phyloP scores from a whole-genome alignment of 2,113 vertebrate species.

The Perccottus glenii region DNA sequence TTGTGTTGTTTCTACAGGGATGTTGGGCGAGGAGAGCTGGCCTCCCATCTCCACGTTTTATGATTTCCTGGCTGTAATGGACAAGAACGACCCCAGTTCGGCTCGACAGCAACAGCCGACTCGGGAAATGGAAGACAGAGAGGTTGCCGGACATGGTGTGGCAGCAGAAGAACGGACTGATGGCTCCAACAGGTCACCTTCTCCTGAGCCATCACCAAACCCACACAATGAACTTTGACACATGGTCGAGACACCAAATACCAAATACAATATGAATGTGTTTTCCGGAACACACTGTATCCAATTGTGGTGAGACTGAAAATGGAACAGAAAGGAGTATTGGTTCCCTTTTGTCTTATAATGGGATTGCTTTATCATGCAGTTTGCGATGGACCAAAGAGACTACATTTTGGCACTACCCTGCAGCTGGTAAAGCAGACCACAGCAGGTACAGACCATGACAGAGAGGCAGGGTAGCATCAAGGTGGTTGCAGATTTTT shows the following conservation, averaged over 20 bases:
- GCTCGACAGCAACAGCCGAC: conserved; percentile 41
- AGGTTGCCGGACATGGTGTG: not conserved
- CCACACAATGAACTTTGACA: conserved; percentile 73
- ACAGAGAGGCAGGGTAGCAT: not conserved
- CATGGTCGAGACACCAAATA: not conserved
- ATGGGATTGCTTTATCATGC: not conserved
- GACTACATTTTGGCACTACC: not conserved
- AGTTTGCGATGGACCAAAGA: not conserved
- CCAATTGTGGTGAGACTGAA: too few relatives aligned
- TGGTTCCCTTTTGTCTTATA: not conserved
- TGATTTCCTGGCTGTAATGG: conserved; percentile 89
- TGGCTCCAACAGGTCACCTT: conserved; percentile 10
- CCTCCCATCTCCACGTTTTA: conserved; percentile 84
- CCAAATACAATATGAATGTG: conserved; percentile 6
- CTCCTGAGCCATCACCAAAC: not conserved
- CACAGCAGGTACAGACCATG: too few relatives aligned
- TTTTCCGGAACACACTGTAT: not conserved
- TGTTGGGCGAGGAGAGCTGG: conserved; percentile 83
- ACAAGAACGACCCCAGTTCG: conserved; percentile 62
- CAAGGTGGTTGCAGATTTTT: not conserved
- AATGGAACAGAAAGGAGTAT: too few relatives aligned
- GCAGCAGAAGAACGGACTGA: not conserved
- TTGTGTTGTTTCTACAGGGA: conserved; percentile 68
- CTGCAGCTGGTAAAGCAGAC: conserved; percentile 1
- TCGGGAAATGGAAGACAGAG: conserved; percentile 11